These are phyloP conservation scores for Acrocephalus kingi DNA, from an alignment of 2,113 vertebrate genomes.

Conservation along the genomic window DNA sequence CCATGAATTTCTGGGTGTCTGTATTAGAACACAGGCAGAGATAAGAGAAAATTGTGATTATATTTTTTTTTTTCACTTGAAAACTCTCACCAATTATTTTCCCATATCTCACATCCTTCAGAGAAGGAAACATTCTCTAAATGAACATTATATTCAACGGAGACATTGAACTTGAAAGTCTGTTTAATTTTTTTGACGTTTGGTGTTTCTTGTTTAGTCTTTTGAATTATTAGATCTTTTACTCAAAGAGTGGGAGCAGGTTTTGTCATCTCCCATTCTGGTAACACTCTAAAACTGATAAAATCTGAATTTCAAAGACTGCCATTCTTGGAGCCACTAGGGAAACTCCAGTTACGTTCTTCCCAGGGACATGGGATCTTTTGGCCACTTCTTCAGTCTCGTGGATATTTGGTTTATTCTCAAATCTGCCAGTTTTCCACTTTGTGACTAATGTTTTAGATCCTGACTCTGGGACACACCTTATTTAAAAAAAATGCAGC, in stretches of 20 bases:
- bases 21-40: background rate
- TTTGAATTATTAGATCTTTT: slow-evolving; percentile 51
- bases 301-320: slow-evolving; percentile 16
- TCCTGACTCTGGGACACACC: background rate
- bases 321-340: background rate
- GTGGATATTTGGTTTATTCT: background rate
- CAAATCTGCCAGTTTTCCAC: background rate
- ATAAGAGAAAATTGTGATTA: background rate
- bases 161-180: slow-evolving; percentile 20
- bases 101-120: slow-evolving; percentile 38
- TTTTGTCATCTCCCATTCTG: slow-evolving; percentile 5
- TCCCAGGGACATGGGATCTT: background rate
- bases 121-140: background rate
- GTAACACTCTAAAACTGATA: background rate
- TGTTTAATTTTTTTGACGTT: slow-evolving; percentile 35
- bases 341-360: background rate
- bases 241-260: slow-evolving; percentile 1
- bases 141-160: background rate
- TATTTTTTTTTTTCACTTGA: background rate
- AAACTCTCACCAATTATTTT: slow-evolving; percentile 16
- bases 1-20: background rate
- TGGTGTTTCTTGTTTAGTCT: slow-evolving; percentile 47
- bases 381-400: background rate
- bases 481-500: background rate
- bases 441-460: background rate